A percentile compares a stretch with the other conserved stretches of the same genome.
Conservation (phyloP, 2,797 vertebrate species). For the Oryzias dopingdopingensis region DNA sequence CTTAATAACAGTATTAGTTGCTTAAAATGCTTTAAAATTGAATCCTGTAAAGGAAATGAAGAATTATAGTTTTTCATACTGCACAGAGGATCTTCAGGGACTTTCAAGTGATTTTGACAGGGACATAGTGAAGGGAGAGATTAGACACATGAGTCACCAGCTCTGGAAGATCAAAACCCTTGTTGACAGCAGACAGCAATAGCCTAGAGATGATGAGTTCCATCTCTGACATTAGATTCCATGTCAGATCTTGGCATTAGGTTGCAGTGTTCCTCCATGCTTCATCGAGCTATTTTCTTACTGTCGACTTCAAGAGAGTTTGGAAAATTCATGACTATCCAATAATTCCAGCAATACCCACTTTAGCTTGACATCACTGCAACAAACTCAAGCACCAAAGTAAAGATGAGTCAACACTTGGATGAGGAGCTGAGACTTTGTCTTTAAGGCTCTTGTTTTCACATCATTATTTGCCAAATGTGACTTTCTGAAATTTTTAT, state of each 20-base stretch:
- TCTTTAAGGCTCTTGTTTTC: slow-evolving; percentile 7
- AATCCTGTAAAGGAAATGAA: no score
- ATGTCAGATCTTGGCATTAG: slow-evolving; percentile 33
- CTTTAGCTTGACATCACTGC: background rate
- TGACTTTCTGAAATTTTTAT: no score
- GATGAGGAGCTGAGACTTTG: slow-evolving; percentile 5
- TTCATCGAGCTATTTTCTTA: slow-evolving; percentile 2
- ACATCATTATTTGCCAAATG: no score
- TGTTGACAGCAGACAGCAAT: slow-evolving; percentile 48
- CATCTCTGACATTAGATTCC: slow-evolving; percentile 43
- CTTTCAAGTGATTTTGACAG: slow-evolving; percentile 33
- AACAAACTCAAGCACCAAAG: slow-evolving; percentile 2
- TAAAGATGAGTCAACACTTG: background rate
- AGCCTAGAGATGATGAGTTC: slow-evolving; percentile 37
- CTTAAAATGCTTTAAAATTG: no score
- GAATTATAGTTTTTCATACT: no score
- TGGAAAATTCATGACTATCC: slow-evolving; percentile 1
- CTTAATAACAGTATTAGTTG: no score
- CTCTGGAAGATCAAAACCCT: slow-evolving; percentile 50
- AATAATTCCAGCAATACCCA: background rate
- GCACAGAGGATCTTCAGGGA: no score
- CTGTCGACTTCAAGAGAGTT: slow-evolving; percentile 6
- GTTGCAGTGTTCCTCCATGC: slow-evolving; percentile 1
- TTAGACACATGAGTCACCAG: slow-evolving; percentile 47
- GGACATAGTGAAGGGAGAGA: slow-evolving; percentile 38